Evolutionary conservation across 2,888 invertebrate genomes (phyloP).

Genomic region (Troides oblongomaculatus): DNA sequence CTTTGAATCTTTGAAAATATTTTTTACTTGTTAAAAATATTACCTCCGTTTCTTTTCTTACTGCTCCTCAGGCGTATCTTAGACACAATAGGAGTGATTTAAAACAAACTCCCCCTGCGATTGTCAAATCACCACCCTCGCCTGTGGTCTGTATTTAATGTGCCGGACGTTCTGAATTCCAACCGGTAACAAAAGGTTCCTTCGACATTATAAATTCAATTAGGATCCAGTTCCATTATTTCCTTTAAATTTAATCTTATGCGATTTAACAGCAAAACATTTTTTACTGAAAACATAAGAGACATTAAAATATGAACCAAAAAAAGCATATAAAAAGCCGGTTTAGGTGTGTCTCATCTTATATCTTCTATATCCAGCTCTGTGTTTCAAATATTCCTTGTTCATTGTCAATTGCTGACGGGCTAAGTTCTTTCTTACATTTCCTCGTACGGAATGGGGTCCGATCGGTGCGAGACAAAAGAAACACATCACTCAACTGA

Average conservation of each 20-base stretch:
- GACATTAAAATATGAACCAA: too few species aligned
- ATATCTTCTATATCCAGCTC: conserved; percentile 14
- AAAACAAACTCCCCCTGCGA: conserved; percentile 67
- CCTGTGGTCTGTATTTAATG: conserved; percentile 74
- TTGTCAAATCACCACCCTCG: conserved; percentile 58
- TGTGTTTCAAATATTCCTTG: conserved; percentile 37
- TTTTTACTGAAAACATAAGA: not conserved
- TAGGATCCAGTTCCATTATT: conserved; percentile 12
- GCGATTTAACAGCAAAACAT: not conserved
- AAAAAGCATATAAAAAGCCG: too few species aligned
- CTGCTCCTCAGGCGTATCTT: conserved; percentile 41
- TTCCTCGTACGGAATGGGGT: conserved; percentile 52
- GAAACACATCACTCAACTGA: conserved; percentile 75
- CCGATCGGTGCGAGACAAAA: conserved; percentile 67
- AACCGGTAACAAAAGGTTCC: conserved; percentile 44
- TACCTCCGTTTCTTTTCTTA: not conserved
- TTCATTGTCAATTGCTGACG: conserved; percentile 68
- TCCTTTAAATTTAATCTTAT: conserved; percentile 1
- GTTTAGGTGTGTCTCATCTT: not conserved
- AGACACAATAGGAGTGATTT: conserved; percentile 69
- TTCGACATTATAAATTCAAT: conserved; percentile 25
- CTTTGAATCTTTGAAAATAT: too few species aligned
- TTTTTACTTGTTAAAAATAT: not conserved
- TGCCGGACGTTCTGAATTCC: conserved; percentile 70
- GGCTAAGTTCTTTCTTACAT: conserved; percentile 58